Evolutionary conservation across 2,797 vertebrate genomes (phyloP).

Genomic region (Schizopygopsis malacanthus): DNA sequence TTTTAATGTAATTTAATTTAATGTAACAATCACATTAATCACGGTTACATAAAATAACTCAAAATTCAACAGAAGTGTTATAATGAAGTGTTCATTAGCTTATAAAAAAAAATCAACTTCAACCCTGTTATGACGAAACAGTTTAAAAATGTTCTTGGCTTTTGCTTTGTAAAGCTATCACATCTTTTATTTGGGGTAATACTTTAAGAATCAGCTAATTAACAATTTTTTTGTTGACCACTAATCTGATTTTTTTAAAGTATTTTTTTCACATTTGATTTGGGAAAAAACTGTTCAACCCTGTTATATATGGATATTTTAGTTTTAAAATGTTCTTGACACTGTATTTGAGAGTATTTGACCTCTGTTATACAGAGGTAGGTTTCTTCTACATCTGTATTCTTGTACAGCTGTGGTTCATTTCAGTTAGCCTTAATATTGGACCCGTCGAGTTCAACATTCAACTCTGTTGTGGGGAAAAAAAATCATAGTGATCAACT

Average conservation of each 20-base stretch:
- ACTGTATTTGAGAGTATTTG: background rate
- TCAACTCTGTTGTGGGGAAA: background rate
- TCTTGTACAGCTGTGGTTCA: background rate
- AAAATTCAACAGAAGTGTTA: too few relatives aligned
- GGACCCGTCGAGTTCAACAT: background rate
- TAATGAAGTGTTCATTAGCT: too few relatives aligned
- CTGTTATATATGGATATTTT: background rate
- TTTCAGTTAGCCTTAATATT: background rate
- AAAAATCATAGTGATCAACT: background rate
- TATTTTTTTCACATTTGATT: too few relatives aligned
- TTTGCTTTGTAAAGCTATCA: too few relatives aligned
- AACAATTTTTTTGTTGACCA: too few relatives aligned
- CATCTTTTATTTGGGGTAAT: background rate
- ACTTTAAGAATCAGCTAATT: too few relatives aligned
- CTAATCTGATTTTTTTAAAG: too few relatives aligned
- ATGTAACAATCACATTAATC: background rate
- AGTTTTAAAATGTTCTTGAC: background rate
- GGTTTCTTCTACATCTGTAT: background rate
- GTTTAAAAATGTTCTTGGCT: too few relatives aligned
- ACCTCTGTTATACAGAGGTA: background rate
- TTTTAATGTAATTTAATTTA: too few relatives aligned
- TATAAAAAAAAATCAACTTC: too few relatives aligned
- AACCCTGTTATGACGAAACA: too few relatives aligned
- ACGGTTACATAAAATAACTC: background rate
- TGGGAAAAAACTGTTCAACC: background rate